Percentiles rank a stretch among this genome's conserved stretches.
These are phyloP conservation scores for Picathartes gymnocephalus DNA, from an alignment of 2,113 vertebrate genomes.

Conservation along the genomic window DNA sequence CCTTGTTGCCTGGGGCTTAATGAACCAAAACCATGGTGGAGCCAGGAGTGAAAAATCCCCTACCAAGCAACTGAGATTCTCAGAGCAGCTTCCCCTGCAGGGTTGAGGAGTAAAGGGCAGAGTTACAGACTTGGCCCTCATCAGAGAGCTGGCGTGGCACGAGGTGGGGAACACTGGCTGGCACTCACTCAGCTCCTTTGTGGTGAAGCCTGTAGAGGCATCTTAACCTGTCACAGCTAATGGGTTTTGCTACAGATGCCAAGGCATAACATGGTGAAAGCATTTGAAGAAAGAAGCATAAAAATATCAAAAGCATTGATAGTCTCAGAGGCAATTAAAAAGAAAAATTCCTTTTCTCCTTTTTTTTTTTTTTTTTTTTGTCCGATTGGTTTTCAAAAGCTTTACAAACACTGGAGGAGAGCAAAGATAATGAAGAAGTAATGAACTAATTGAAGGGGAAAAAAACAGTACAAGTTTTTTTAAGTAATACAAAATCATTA, in stretches of 20 bases:
- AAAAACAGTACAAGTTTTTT: slow-evolving; percentile 60
- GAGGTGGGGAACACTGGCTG: neutral
- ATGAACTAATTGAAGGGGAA: slow-evolving; percentile 30
- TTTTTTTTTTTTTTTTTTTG: neutral
- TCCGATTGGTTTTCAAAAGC: neutral
- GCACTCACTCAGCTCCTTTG: slow-evolving; percentile 46
- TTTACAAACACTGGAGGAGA: neutral
- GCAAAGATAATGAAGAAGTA: slow-evolving; percentile 50
- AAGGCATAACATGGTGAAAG: slow-evolving; percentile 55
- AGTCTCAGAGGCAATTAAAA: slow-evolving; percentile 1
- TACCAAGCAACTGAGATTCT: neutral
- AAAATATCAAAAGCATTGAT: slow-evolving; percentile 41
- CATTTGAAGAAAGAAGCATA: slow-evolving; percentile 45
- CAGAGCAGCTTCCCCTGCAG: neutral
- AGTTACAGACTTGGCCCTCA: neutral
- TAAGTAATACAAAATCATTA: slow-evolving; percentile 75
- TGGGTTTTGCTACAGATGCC: slow-evolving; percentile 53
- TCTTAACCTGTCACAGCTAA: slow-evolving; percentile 67
- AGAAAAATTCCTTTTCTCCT: neutral
- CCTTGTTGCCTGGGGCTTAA: neutral
- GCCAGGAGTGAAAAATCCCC: neutral
- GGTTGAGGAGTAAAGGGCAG: neutral
- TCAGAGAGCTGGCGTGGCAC: neutral
- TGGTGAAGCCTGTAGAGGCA: slow-evolving; percentile 34
- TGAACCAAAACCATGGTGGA: neutral